Evolutionary conservation across 1,140 invertebrate genomes (phyloP).

Genomic region (Pygmarrhopalites habei): DNA sequence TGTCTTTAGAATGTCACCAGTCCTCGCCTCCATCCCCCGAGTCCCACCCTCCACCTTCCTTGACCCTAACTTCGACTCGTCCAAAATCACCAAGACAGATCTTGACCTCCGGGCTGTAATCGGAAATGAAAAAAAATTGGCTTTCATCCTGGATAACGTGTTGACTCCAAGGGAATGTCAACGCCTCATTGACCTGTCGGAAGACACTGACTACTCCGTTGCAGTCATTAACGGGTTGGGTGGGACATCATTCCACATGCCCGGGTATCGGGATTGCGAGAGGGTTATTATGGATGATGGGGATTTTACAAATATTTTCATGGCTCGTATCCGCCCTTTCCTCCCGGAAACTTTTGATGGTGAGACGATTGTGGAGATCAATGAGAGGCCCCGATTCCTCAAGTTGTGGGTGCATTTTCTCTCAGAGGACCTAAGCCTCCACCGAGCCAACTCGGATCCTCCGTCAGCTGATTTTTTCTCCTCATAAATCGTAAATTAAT

Average conservation of each 20-base stretch:
- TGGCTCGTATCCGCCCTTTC: conserved; percentile 7
- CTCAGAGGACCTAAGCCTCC: too few species aligned
- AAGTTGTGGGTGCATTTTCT: too few species aligned
- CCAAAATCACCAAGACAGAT: too few species aligned
- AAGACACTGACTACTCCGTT: conserved; percentile 15
- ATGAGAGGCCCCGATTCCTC: conserved; percentile 29
- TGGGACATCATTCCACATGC: neutral
- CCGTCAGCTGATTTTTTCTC: too few species aligned
- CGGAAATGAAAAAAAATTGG: neutral
- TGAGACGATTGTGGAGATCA: conserved; percentile 4
- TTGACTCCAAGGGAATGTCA: conserved; percentile 18
- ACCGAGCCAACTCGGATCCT: too few species aligned
- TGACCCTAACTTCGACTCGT: too few species aligned
- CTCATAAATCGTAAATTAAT: too few species aligned
- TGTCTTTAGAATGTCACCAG: too few species aligned
- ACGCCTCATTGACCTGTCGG: conserved; percentile 14
- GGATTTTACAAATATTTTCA: conserved; percentile 18
- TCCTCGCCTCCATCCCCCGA: too few species aligned
- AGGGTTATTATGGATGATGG: conserved; percentile 27
- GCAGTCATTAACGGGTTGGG: conserved; percentile 4
- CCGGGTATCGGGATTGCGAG: conserved; percentile 17
- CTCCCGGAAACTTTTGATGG: conserved; percentile 7
- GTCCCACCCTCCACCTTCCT: too few species aligned
- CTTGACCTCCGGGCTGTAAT: too few species aligned
- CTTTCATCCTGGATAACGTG: conserved; percentile 19